Evolutionary conservation across 2,797 vertebrate genomes (phyloP), one percentile per base, ranked within the genome.

Genomic region (Zalophus californianus): DNA sequence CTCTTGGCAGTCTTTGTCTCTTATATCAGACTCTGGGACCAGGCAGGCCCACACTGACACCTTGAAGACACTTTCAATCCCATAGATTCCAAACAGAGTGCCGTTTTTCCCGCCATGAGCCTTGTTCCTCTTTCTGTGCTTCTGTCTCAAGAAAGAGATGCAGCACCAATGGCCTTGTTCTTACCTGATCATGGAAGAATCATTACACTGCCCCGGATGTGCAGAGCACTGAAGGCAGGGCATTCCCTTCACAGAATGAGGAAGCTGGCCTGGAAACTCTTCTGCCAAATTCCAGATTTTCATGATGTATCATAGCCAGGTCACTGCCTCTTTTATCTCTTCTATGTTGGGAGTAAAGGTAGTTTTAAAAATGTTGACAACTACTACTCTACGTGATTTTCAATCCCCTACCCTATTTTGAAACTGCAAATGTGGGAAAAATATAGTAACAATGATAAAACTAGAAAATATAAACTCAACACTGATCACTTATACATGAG

Each of bases 171-270:
- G 18, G 13, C 8, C 25, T 7, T 0, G 7, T 12, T 35, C 44
- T n/a, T 25, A 18, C 29, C 1, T n/a, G 25, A 10, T 6, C 7
- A 0, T 4, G 6, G 52, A 70, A 13, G 44, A 87, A 13, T 3
- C n/a, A 13, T 1, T 0, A 10, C 13, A 1, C 78, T 12, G 1
- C 0, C 2, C 68, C 1, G 18, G 10, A 21, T 1, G 18, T 0
- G 1, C 3, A 0, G 21, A 25, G 54, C 0, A 4, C 2, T 12
- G 20, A 0, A 1, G 25, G 4, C 4, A 11, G 5, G 2, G 0
- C 20, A 3, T 7, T 9, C 4, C 8, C 23, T 29, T 21, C 29
- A 62, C n/a, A n/a, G n/a, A 52, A 14, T 1, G 4, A 68, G 25
- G 29, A 60, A 23, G 7, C 3, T 15, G 15, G 25, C 7, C n/a